phyloP scores from a whole-genome alignment of 2,113 vertebrate species.

The Vireo altiloquus region DNA sequence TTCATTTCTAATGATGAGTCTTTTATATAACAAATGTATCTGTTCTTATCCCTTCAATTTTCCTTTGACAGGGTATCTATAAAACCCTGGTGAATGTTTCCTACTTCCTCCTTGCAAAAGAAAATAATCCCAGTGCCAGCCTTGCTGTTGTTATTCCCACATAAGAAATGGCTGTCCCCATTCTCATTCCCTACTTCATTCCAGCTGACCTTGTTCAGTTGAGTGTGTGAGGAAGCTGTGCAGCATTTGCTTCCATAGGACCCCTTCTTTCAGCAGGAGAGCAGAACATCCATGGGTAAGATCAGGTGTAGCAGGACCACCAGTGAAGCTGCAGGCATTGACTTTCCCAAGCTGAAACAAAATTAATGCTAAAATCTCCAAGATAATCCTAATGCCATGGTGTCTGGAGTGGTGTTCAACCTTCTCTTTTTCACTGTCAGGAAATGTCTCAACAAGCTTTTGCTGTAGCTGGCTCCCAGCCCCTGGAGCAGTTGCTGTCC shows the following conservation, averaged over 20 bases:
- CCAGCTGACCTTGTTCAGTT: neutral
- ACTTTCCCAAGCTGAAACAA: neutral
- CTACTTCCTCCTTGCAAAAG: neutral
- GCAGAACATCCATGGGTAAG: neutral
- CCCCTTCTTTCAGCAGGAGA: neutral
- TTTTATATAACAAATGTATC: neutral
- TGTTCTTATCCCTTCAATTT: neutral
- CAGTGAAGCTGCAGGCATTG: neutral
- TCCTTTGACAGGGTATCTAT: neutral
- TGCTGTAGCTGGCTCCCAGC: neutral
- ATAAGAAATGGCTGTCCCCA: neutral
- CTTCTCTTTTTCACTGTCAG: neutral
- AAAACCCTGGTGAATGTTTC: neutral
- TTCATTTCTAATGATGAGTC: conserved; percentile 65
- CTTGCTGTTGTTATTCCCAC: neutral
- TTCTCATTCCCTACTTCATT: neutral
- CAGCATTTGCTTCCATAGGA: neutral
- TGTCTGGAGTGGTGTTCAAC: neutral
- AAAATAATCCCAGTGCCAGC: neutral
- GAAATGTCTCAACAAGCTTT: neutral
- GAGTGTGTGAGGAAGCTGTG: fast-evolving
- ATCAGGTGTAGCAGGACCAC: too few species aligned
- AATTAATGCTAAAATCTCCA: neutral
- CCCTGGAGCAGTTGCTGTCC: neutral
- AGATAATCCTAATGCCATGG: neutral